Base-by-base conservation (phyloP, 1,140 invertebrate species). In the Grapholita molesta region DNA sequence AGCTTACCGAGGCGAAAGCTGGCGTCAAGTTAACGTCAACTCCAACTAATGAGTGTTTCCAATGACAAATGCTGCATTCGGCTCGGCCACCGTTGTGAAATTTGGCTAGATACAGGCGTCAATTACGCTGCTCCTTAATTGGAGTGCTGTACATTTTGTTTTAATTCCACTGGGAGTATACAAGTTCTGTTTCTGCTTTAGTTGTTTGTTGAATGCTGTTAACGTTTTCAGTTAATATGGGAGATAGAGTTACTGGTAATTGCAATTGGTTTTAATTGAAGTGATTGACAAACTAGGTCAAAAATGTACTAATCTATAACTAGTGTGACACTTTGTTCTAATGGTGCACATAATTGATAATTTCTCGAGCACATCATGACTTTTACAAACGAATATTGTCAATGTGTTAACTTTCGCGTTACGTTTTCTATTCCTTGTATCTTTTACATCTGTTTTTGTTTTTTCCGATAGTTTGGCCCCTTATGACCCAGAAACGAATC, bases 1-100 rank as follows among this genome's bases (percentile, higher is more conserved):
- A 87, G 84, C 85, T 88, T 84, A 84, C 78, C 70, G 76, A 86
- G 72, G 57, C 78, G 77, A 81, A 76, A 82, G 83, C 80, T 75
- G 76, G 82, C 76, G 83, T 90, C 86, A 87, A 89, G 85, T 89
- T 88, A 86, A 85, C 85, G 87, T 89, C 85, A 87, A 78, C 80
- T 84, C 75, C 76, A 78, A 89, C 89, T 86, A 91, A 91, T 89
- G 87, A 89, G 79, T 80, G 78, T 79, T 87, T 77, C 71, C 78
- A 79, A 87, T 88, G 85, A 91, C 85, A 89, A 91, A 89, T 90
- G 84, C 81, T 85, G 78, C 73, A 79, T 87, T 87, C 79, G 77
- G 79, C 75, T 78, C 70, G 70, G 73, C 74, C 77, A 67, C 75
- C 72, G 76, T 66, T 42, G 75, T 74, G 64, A 77, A 79, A 80